These are phyloP conservation scores for Peromyscus polionotus DNA, from an alignment of 2,113 vertebrate species.

Conservation along the genomic window DNA sequence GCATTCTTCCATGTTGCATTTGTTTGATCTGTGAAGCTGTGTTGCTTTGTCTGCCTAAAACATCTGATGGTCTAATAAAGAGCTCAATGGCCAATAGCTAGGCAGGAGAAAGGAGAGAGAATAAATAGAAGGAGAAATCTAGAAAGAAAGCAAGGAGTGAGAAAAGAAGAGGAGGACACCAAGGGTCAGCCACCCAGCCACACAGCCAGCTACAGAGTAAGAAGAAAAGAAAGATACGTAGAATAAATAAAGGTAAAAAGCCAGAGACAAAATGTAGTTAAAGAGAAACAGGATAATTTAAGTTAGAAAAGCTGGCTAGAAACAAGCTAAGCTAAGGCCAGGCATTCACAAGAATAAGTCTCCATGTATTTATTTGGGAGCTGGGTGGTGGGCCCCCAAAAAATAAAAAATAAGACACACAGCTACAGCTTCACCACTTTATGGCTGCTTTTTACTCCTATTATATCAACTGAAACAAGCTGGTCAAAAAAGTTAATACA, in stretches of 20 bases:
- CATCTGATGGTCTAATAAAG: neutral
- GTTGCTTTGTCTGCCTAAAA: neutral
- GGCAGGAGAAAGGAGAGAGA: neutral
- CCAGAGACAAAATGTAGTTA: neutral
- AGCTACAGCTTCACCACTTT: neutral
- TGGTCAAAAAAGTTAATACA: slow-evolving; percentile 2
- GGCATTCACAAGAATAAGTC: neutral
- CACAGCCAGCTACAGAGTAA: neutral
- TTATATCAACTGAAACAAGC: slow-evolving; percentile 24
- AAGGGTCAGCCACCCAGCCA: neutral
- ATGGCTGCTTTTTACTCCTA: neutral
- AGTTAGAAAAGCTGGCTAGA: neutral
- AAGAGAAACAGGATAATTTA: neutral
- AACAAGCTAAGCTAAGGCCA: neutral
- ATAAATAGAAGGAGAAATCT: neutral
- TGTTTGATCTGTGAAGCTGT: neutral
- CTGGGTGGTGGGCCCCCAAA: neutral
- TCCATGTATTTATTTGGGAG: neutral
- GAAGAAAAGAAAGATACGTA: neutral
- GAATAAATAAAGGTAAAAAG: neutral
- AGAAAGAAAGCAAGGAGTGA: neutral
- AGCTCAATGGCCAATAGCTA: neutral
- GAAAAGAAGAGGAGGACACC: neutral
- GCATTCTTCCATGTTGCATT: neutral
- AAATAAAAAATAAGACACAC: neutral